Conservation (phyloP, 64 coral and sea anemone species). For the Hydrozoanthus tunicans region DNA sequence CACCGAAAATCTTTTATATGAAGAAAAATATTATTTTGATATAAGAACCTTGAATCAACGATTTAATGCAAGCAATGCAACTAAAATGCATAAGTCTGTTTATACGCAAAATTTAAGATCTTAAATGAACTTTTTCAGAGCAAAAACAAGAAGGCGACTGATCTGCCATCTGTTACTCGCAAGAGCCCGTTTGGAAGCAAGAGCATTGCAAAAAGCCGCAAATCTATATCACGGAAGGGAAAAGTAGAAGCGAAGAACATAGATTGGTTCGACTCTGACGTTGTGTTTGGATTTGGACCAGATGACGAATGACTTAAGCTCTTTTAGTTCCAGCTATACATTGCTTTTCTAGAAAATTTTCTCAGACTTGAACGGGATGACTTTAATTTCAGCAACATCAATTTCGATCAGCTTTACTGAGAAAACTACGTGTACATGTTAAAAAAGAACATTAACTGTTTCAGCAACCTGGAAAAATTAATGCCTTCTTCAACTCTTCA, state of each 20-base stretch:
- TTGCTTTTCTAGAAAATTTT: too few relatives aligned
- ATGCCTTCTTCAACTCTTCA: too few relatives aligned
- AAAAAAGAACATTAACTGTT: too few relatives aligned
- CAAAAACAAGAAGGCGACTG: conserved; percentile 18
- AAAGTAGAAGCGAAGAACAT: conserved; percentile 35
- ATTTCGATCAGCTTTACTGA: too few relatives aligned
- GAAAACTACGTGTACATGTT: too few relatives aligned
- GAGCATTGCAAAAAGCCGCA: background rate
- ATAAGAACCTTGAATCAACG: too few relatives aligned
- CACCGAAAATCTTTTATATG: too few relatives aligned
- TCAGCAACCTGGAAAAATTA: too few relatives aligned
- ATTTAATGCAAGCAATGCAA: too few relatives aligned
- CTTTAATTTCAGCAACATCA: too few relatives aligned
- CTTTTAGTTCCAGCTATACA: background rate
- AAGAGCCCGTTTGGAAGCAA: conserved; percentile 37
- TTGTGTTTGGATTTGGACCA: conserved; percentile 49
- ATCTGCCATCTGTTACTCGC: conserved; percentile 10
- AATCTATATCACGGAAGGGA: background rate
- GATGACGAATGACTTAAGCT: conserved; percentile 28
- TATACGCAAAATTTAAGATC: background rate
- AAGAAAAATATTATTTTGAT: too few relatives aligned
- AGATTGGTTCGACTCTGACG: conserved; percentile 54
- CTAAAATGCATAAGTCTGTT: background rate
- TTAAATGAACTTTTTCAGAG: background rate
- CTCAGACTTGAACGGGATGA: too few relatives aligned